These are phyloP conservation scores for Myotis davidii DNA, from an alignment of 2,113 vertebrate genomes.

Conservation along the genomic window DNA sequence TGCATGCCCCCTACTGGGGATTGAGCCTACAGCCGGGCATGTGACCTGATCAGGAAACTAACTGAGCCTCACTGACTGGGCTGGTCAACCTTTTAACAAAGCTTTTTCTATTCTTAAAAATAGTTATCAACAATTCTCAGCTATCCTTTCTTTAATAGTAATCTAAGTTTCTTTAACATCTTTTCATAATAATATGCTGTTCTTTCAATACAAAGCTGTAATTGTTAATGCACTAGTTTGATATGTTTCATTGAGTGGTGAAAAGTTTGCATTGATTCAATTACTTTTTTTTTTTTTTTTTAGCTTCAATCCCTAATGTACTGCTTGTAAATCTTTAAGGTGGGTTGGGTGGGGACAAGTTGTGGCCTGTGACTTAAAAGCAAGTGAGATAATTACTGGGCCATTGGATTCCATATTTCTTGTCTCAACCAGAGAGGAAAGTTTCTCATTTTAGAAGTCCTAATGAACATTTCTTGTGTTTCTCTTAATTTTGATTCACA, in stretches of 20 bases:
- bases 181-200: background rate
- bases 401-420: background rate
- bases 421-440: background rate
- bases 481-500: background rate
- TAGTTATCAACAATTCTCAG: background rate
- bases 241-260: background rate
- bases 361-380: background rate
- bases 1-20: too few species aligned
- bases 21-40: too few species aligned
- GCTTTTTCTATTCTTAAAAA: slow-evolving; percentile 39
- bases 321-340: background rate
- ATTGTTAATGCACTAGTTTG: background rate
- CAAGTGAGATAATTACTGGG: background rate
- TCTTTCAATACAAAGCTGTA: background rate
- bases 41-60: too few species aligned
- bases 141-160: background rate
- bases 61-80: too few species aligned
- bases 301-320: background rate
- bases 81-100: background rate
- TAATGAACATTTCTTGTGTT: background rate
- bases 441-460: background rate
- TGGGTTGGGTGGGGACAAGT: background rate
- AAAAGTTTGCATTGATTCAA: background rate
- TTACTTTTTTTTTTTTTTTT: background rate
- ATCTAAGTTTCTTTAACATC: background rate